Base-by-base conservation (phyloP, 2,113 vertebrate species). In the Misgurnus mizolepis region DNA sequence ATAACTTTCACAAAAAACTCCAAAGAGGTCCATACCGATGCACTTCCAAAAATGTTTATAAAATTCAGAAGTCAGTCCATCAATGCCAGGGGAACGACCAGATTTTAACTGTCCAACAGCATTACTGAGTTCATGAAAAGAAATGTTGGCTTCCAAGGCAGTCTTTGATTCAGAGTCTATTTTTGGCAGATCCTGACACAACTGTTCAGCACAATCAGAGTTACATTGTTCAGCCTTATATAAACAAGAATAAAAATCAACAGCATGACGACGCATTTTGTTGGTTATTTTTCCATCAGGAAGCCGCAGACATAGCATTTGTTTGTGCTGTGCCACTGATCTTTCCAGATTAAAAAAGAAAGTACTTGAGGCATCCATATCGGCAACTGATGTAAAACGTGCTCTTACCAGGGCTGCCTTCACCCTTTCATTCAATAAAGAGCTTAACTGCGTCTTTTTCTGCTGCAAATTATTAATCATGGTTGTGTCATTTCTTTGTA, bases 11-110 rank as follows among this genome's bases (percentile, higher is more conserved):
- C 53, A 55, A 15, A 55, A 55, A 5, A 55, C 53, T 17, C 15
- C 53, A 55, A 15, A 55, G 6, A 22, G 53, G 14, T 55, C 53
- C 12, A 55, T 17, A 15, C 85, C 70, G 82, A 93, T 86, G 5
- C 70, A 49, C 58, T 93, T 69, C 69, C 50, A 72, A 53, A 56
- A 56, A 2, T 17, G 7, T 6, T 72, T 58, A 41, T 40, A 56
- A 56, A 55, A 55, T 17, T 55, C 53, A 15, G 53, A 17, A 11
- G 53, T 55, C 53, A 55, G 6, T 14, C 53, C 50, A 40, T 58
- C 69, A 39, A 72, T 22, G 18, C 49, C 22, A 7, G 22, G 49
- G 1, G 49, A 71, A 22, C 68, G 12, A 7, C 49, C 68, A 11
- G 49, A 55, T 11, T 4, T 15, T 6, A 70, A 27, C 47, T 53